These are phyloP conservation scores for Ophiothrix spiculata DNA, from an alignment of 35 echinoderm and acorn worm species.

Conservation along the genomic window DNA sequence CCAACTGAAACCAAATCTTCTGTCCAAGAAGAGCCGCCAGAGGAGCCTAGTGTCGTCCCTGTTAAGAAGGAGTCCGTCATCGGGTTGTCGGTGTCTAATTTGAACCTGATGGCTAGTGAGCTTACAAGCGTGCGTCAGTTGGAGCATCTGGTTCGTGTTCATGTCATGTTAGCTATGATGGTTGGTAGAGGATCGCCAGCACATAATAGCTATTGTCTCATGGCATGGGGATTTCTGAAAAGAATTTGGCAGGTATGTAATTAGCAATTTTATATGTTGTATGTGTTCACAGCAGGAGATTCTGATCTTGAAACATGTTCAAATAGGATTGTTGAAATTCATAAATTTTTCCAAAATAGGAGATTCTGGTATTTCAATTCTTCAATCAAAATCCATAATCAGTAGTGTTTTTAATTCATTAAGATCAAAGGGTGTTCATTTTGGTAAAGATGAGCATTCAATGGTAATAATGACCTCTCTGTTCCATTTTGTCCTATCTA, in stretches of 20 bases:
- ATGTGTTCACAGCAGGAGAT: no score
- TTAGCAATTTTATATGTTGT: no score
- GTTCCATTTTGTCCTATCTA: no score
- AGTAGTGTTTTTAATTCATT: no score
- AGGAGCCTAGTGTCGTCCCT: slow-evolving; percentile 68
- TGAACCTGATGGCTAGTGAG: slow-evolving; percentile 47
- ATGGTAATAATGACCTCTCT: no score
- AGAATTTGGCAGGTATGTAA: slow-evolving; percentile 91
- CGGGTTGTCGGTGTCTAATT: slow-evolving; percentile 64
- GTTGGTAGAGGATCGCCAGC: slow-evolving; percentile 51
- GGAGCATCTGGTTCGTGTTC: slow-evolving; percentile 69
- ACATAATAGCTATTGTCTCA: slow-evolving; percentile 64
- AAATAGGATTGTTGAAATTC: no score
- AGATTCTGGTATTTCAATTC: no score
- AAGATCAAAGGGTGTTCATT: no score
- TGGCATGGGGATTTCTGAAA: slow-evolving; percentile 81
- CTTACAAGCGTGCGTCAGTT: slow-evolving; percentile 71
- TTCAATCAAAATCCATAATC: no score
- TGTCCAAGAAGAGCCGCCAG: slow-evolving; percentile 9
- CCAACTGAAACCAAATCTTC: slow-evolving; percentile 44
- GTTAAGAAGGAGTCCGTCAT: slow-evolving; percentile 75
- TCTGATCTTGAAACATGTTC: no score
- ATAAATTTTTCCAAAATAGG: no score
- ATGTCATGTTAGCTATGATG: slow-evolving; percentile 87
- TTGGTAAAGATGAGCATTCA: no score